Evolutionary conservation across 1,140 invertebrate genomes (phyloP), one percentile per base, ranked within the genome.

Genomic region (Atta colombica): DNA sequence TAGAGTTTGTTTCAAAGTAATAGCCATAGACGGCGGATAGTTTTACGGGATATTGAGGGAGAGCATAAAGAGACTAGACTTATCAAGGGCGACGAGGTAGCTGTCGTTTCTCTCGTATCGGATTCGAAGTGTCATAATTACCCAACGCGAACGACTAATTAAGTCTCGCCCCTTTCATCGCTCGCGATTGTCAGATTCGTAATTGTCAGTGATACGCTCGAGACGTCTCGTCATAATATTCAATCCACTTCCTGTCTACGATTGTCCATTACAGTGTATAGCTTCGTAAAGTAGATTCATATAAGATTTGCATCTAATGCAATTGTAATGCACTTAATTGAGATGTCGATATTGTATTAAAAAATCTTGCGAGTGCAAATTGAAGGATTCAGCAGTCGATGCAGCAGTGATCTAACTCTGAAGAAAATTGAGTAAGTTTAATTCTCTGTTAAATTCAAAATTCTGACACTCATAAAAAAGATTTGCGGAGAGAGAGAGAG

Each of bases 81-180:
- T 45, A 35, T 39, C 49, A 35, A 28, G 18, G n/a, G 39, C 25
- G 61, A 18, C 39, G 68, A 18, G 31, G n/a, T 39, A 25, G 2
- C 45, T 14, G 53, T 39, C n/a, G 16, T 51, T 80, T 85, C 81
- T 71, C 75, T 69, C 77, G 60, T 72, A 28, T 66, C 63, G n/a
- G 35, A 88, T 86, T 85, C 69, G 69, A 80, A 89, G 10, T 74
- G 75, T 86, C 69, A 60, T 77, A 87, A 87, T 77, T 65, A 53
- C 71, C 55, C 18, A 28, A 66, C 35, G 55, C 28, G 39, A 86
- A 58, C 45, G 75, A 53, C 61, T 81, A 88, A 88, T 88, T 82
- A 87, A 88, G 85, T 81, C 58, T 68, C 77, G 53, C 45, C 53
- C 21, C 63, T 35, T 58, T 80, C 28, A 53, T 65, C 25, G 39